phyloP scores from a whole-genome alignment of 2,113 vertebrate species.

The Melanerpes aurifrons region DNA sequence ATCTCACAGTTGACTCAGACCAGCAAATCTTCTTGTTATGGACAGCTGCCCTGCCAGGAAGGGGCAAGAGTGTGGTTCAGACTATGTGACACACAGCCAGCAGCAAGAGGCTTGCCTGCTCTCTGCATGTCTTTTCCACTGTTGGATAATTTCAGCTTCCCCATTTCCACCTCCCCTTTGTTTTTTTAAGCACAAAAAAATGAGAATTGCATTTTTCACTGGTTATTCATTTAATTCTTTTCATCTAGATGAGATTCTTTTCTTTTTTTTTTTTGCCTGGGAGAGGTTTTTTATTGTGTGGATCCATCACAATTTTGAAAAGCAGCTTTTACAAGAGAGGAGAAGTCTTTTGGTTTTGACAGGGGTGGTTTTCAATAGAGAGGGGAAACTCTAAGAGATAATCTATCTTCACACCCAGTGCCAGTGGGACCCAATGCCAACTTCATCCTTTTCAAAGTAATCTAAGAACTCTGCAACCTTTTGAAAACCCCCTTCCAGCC shows the following conservation, averaged over 20 bases:
- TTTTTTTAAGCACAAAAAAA: background rate
- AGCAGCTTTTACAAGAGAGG: background rate
- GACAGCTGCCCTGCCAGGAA: background rate
- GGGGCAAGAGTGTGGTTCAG: background rate
- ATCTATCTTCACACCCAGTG: background rate
- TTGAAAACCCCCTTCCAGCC: background rate
- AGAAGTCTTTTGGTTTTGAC: background rate
- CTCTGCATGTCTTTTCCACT: background rate
- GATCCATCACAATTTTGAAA: background rate
- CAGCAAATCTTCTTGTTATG: background rate
- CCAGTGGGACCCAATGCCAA: background rate
- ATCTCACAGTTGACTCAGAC: background rate
- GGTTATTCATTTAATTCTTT: background rate
- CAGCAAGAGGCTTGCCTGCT: too few relatives aligned
- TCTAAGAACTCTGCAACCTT: background rate
- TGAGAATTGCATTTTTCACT: background rate
- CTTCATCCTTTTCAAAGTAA: background rate
- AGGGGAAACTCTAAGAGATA: background rate
- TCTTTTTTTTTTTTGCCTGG: too few relatives aligned
- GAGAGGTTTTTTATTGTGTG: background rate
- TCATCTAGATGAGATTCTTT: background rate
- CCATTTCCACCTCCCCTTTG: background rate
- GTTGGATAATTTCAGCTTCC: background rate
- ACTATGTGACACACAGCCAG: too few relatives aligned
- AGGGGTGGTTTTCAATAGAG: background rate